Evolutionary conservation across 2,888 invertebrate species (phyloP).

Genomic region (Unio pictorum): DNA sequence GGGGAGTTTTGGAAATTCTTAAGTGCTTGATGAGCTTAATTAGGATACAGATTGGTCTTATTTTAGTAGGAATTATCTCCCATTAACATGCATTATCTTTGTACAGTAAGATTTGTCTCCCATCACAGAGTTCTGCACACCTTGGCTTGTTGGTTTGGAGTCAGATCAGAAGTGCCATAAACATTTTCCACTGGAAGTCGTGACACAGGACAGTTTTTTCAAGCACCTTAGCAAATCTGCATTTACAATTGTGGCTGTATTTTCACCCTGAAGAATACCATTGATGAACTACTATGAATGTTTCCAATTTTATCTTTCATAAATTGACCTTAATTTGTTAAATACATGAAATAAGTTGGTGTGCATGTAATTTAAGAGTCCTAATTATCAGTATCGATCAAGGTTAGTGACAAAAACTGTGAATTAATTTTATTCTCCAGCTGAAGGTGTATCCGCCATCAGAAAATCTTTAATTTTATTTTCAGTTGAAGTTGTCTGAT

Average conservation of each 20-base stretch:
- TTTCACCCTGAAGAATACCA: too few species aligned
- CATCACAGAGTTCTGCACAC: conserved; percentile 85
- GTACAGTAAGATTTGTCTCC: conserved; percentile 3
- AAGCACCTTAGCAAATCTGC: too few species aligned
- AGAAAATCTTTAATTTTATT: conserved; percentile 5
- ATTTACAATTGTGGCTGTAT: too few species aligned
- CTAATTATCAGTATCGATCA: too few species aligned
- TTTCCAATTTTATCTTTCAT: too few species aligned
- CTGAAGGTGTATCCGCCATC: neutral
- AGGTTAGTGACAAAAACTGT: too few species aligned
- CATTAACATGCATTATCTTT: neutral
- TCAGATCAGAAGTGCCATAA: conserved; percentile 82
- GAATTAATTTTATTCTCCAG: neutral
- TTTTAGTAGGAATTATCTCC: conserved; percentile 2
- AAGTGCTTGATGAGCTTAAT: neutral
- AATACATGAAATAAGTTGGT: too few species aligned
- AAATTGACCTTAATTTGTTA: too few species aligned
- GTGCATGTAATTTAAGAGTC: too few species aligned
- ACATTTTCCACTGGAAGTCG: conserved; percentile 88
- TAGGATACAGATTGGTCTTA: neutral
- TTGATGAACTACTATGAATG: too few species aligned
- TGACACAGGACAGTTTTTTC: conserved; percentile 77
- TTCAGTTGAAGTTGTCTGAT: conserved; percentile 78
- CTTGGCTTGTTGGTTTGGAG: conserved; percentile 88
- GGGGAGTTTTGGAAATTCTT: too few species aligned